These are phyloP conservation scores for Gymnobelideus leadbeateri DNA, from an alignment of 2,113 vertebrate genomes.

Conservation along the genomic window DNA sequence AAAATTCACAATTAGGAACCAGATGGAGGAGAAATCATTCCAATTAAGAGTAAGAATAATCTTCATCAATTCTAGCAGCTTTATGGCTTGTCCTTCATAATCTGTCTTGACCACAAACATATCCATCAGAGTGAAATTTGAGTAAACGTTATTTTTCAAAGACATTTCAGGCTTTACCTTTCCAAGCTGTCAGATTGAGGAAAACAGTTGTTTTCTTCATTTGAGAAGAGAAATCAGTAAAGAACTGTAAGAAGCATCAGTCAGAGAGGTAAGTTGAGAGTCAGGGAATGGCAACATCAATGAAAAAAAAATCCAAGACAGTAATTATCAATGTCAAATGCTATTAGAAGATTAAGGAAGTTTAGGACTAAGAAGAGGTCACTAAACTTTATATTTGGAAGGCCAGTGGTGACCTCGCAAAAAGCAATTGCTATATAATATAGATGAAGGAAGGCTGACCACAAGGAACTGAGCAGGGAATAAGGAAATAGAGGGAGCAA, in stretches of 20 bases:
- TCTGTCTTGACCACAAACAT: background rate
- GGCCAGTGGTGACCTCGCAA: background rate
- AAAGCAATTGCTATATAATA: background rate
- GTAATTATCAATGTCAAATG: background rate
- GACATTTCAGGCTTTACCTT: background rate
- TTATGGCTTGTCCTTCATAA: background rate
- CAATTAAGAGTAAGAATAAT: background rate
- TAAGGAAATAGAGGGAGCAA: background rate
- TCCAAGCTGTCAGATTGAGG: background rate
- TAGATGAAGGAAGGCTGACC: background rate
- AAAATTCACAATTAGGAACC: background rate
- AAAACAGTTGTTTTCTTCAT: background rate
- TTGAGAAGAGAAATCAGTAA: background rate
- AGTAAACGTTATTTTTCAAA: background rate
- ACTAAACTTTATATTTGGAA: background rate
- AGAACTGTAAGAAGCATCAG: background rate
- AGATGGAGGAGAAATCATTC: background rate
- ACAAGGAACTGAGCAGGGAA: background rate
- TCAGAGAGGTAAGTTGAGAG: background rate
- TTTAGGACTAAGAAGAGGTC: background rate
- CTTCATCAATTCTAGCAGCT: background rate
- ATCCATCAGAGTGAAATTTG: background rate
- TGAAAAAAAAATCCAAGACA: background rate
- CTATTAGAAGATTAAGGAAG: background rate
- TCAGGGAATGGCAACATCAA: background rate